Evolutionary conservation across 1,140 invertebrate species (phyloP).

Genomic region (Wiebesia pumilae): DNA sequence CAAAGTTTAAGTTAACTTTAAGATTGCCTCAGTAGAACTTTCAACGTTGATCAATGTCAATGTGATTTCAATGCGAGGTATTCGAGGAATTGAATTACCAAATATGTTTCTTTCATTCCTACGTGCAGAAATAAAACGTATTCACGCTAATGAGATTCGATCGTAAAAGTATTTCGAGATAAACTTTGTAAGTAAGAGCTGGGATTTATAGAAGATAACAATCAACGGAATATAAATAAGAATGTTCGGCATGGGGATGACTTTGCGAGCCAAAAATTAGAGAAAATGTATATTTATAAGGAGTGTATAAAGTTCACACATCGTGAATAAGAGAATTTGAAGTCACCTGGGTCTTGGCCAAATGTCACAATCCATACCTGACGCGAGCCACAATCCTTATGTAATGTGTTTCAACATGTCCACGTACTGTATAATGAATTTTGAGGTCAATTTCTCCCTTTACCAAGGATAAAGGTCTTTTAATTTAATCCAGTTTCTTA

Average conservation of each 20-base stretch:
- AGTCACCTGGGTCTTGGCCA: too few relatives aligned
- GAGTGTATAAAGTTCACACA: not conserved
- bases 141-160: not conserved
- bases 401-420: not conserved
- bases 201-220: not conserved
- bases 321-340: not conserved
- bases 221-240: not conserved
- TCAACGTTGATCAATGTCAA: not conserved
- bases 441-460: not conserved
- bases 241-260: not conserved
- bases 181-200: not conserved
- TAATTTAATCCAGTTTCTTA: not conserved
- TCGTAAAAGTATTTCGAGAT: not conserved
- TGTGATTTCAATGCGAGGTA: not conserved
- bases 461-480: not conserved
- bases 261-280: not conserved
- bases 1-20: not conserved
- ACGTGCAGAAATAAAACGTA: not conserved
- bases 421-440: not conserved
- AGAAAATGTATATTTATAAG: not conserved
- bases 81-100: not conserved
- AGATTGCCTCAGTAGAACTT: not conserved
- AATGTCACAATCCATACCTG: not conserved
- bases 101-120: not conserved
- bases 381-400: not conserved